phyloP scores from a whole-genome alignment of 2,888 invertebrate genomes.

The Synanthedon andrenaeformis region DNA sequence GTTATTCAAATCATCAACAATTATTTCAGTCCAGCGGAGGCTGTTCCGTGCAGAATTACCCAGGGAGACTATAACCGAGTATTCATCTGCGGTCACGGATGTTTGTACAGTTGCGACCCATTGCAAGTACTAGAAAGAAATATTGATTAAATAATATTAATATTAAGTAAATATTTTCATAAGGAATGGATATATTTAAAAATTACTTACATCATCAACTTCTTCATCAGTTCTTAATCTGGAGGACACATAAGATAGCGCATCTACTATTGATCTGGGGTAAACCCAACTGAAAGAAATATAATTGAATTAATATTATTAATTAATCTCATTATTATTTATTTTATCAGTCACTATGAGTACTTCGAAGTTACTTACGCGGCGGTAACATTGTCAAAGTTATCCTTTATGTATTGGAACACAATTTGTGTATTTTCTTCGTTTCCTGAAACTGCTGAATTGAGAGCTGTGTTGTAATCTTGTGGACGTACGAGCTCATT shows the following conservation, averaged over 20 bases:
- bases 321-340: too few relatives aligned
- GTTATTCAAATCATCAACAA: slow-evolving; percentile 23
- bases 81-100: slow-evolving; percentile 18
- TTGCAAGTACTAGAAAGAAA: slow-evolving; percentile 32
- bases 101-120: slow-evolving; percentile 30
- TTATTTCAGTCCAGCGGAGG: slow-evolving; percentile 24
- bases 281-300: slow-evolving; percentile 31
- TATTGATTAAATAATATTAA: neutral
- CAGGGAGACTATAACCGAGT: slow-evolving; percentile 15
- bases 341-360: too few relatives aligned
- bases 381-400: slow-evolving; percentile 19
- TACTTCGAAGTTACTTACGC: slow-evolving; percentile 35
- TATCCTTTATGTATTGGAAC: slow-evolving; percentile 55
- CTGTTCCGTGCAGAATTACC: slow-evolving; percentile 22
- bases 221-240: slow-evolving; percentile 31
- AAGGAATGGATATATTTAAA: neutral
- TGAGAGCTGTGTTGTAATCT: slow-evolving; percentile 55
- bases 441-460: slow-evolving; percentile 63
- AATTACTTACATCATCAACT: slow-evolving; percentile 26
- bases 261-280: slow-evolving; percentile 4
- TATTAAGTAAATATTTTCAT: neutral
- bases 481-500: slow-evolving; percentile 50
- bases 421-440: slow-evolving; percentile 68
- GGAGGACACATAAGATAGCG: slow-evolving; percentile 37
- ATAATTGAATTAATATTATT: neutral